Evolutionary conservation across 35 echinoderm and acorn worm species (phyloP).

Genomic region (Apostichopus californicus): DNA sequence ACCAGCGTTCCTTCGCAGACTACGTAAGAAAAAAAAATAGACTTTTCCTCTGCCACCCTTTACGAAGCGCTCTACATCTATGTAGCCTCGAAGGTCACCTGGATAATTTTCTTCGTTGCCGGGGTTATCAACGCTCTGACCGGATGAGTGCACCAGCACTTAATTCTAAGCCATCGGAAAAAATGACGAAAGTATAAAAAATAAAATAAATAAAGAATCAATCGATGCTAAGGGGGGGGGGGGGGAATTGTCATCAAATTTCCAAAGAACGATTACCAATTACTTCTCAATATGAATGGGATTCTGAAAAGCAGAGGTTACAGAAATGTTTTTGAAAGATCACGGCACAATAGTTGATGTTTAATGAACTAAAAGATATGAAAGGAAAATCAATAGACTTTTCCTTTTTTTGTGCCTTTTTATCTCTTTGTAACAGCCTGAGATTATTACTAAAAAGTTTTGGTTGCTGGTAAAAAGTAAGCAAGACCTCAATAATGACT

Average conservation of each 20-base stretch:
- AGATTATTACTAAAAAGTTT: too few relatives aligned
- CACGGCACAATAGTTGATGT: not conserved
- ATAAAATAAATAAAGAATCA: constrained; percentile 34
- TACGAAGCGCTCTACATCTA: constrained; percentile 8
- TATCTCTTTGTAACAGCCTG: too few relatives aligned
- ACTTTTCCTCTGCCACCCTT: constrained; percentile 20
- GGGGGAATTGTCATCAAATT: not conserved
- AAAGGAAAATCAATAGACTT: too few relatives aligned
- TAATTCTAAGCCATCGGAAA: not conserved
- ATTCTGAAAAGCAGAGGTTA: constrained; percentile 1
- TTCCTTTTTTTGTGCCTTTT: too few relatives aligned
- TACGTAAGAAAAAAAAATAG: not conserved
- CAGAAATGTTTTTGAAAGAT: not conserved
- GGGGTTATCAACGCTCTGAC: constrained; percentile 28
- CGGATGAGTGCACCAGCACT: constrained; percentile 25
- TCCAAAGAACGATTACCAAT: not conserved
- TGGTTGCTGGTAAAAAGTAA: too few relatives aligned
- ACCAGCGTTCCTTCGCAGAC: not conserved
- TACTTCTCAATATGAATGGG: not conserved
- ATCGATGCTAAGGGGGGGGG: not conserved
- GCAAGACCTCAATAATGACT: too few relatives aligned
- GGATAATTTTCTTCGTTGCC: not conserved
- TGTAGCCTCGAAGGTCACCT: constrained; percentile 24
- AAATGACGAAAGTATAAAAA: not conserved
- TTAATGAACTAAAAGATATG: too few relatives aligned